Conservation (phyloP, 2,888 invertebrate genomes). For the Melipona bicolor region DNA sequence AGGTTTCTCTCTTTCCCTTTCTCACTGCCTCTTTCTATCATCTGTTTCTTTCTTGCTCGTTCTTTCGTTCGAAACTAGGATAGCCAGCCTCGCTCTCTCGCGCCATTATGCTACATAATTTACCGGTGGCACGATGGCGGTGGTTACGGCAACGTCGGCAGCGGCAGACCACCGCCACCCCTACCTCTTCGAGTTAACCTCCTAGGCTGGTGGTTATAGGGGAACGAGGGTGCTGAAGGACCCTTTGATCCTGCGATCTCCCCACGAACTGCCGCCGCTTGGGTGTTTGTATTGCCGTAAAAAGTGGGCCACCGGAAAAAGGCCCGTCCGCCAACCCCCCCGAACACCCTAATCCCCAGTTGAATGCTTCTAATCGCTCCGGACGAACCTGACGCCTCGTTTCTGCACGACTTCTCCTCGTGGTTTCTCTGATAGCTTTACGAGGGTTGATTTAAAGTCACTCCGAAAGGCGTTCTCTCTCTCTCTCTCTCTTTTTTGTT, state of each 20-base stretch:
- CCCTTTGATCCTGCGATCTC: slow-evolving; percentile 71
- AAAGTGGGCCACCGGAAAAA: slow-evolving; percentile 70
- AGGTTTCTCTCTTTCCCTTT: background rate
- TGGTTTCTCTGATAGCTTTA: slow-evolving; percentile 20
- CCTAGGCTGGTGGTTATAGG: slow-evolving; percentile 57
- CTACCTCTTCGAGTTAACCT: slow-evolving; percentile 69
- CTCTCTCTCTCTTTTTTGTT: background rate
- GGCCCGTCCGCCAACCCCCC: slow-evolving; percentile 24
- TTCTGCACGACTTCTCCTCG: slow-evolving; percentile 29
- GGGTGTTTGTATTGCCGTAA: slow-evolving; percentile 71
- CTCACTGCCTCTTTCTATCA: background rate
- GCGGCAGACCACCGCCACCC: slow-evolving; percentile 67
- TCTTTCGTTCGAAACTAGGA: slow-evolving; percentile 28
- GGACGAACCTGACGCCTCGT: slow-evolving; percentile 18
- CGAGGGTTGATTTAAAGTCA: background rate
- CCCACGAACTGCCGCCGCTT: slow-evolving; percentile 53
- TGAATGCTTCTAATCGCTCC: slow-evolving; percentile 46
- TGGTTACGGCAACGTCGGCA: slow-evolving; percentile 63
- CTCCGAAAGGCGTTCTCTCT: background rate
- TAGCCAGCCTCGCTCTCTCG: slow-evolving; percentile 28
- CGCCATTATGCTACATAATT: slow-evolving; percentile 81
- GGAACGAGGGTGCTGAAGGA: slow-evolving; percentile 63
- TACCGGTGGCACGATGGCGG: slow-evolving; percentile 69
- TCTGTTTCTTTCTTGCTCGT: slow-evolving; percentile 17
- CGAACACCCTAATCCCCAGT: slow-evolving; percentile 40